A percentile compares a stretch with the other conserved stretches of the same genome.
phyloP scores from a whole-genome alignment of 2,113 vertebrate species.

The Phaetusa simplex region DNA sequence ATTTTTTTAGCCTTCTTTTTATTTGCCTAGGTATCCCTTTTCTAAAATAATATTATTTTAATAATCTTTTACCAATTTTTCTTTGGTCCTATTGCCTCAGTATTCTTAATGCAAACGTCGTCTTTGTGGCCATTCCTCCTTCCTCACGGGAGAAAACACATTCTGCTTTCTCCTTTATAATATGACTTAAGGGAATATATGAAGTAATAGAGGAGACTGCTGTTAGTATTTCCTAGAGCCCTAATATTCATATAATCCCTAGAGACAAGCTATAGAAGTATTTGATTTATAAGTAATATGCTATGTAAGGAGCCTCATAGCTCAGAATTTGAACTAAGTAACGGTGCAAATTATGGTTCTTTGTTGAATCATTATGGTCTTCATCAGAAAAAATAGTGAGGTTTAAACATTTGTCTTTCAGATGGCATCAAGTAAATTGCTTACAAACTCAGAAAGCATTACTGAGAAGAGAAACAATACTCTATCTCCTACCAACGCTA shows the following conservation, averaged over 20 bases:
- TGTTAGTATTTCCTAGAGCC: neutral
- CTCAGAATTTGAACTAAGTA: neutral
- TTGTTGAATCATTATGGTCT: neutral
- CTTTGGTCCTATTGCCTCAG: neutral
- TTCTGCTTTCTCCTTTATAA: neutral
- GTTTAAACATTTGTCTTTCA: neutral
- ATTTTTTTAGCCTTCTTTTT: neutral
- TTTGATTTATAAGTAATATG: neutral
- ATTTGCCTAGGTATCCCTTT: neutral
- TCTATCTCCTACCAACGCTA: neutral
- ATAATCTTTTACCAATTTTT: neutral
- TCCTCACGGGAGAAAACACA: neutral
- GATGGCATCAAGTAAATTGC: neutral
- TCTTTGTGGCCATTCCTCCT: neutral
- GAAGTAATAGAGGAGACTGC: neutral
- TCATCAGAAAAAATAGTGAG: neutral
- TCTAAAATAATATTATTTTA: neutral
- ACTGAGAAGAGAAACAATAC: neutral
- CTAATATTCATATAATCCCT: neutral
- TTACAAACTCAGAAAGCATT: slow-evolving; percentile 6
- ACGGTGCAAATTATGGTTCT: neutral
- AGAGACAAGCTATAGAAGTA: neutral
- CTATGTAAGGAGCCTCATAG: neutral
- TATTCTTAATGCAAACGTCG: neutral
- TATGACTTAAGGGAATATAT: neutral